A percentile compares a stretch with the other conserved stretches of the same genome.
Evolutionary conservation across 2,113 vertebrate genomes (phyloP).

Genomic region (Hypomesus transpacificus): DNA sequence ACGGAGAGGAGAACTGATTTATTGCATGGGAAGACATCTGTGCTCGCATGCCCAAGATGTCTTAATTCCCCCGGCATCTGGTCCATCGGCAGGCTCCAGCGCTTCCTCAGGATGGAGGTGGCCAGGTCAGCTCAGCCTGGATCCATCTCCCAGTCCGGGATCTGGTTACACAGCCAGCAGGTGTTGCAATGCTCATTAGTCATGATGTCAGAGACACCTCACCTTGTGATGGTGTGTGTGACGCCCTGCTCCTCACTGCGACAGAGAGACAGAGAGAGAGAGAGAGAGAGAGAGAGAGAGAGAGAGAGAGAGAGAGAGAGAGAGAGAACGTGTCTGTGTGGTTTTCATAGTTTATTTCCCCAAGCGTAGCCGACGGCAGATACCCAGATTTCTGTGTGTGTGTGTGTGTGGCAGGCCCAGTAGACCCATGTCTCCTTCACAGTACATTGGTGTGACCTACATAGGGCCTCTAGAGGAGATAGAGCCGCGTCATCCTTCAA

Average conservation of each 20-base stretch:
- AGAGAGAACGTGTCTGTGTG: not conserved
- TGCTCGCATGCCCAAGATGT: not conserved
- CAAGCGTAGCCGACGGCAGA: too few species aligned
- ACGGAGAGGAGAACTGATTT: not conserved
- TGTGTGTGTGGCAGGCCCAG: conserved; percentile 2
- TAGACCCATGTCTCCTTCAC: not conserved
- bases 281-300: not conserved
- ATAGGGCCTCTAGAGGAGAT: not conserved
- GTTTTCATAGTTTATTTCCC: not conserved
- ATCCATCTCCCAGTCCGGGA: not conserved
- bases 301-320: not conserved
- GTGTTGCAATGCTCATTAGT: conserved; percentile 5
- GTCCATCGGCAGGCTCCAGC: not conserved
- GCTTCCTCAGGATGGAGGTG: not conserved
- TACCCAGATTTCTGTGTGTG: not conserved
- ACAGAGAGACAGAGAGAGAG: not conserved
- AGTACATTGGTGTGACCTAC: not conserved
- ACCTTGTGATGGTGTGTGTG: not conserved
- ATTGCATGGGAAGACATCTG: not conserved
- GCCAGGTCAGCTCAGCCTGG: not conserved
- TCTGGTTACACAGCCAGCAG: conserved; percentile 4
- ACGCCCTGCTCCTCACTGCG: not conserved
- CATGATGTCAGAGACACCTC: not conserved
- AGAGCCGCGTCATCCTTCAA: not conserved
- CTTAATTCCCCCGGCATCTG: not conserved